phyloP scores from a whole-genome alignment of 2,797 vertebrate species.

The Hozukius guyotensis region DNA sequence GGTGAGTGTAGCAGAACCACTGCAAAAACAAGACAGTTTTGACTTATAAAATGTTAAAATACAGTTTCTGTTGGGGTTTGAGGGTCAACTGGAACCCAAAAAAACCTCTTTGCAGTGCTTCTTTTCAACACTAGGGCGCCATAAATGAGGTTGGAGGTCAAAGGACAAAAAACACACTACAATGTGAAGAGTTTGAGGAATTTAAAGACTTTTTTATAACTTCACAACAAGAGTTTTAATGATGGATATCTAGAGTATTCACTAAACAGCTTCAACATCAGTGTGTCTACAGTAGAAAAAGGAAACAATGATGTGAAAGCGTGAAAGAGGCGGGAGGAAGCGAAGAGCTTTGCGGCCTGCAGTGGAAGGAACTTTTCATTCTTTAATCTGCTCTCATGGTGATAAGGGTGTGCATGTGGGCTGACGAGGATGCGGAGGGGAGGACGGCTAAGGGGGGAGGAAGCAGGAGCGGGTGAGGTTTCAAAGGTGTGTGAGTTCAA shows the following conservation, averaged over 20 bases:
- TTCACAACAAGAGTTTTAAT: not conserved
- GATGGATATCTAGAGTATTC: not conserved
- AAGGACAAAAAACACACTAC: conserved; percentile 17
- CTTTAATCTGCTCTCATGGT: conserved; percentile 52
- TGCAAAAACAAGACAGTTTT: not conserved
- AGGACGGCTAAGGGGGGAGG: conserved; percentile 52
- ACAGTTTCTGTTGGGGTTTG: not conserved
- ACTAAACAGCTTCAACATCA: not conserved
- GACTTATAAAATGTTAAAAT: not conserved
- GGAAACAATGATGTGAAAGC: not conserved
- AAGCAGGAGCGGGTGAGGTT: conserved; percentile 66
- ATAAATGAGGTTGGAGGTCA: conserved; percentile 54
- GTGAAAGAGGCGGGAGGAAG: not conserved
- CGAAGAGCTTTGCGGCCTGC: not conserved
- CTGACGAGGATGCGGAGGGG: conserved; percentile 45
- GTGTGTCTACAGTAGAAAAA: not conserved
- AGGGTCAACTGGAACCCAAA: not conserved
- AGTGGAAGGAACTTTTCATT: conserved; percentile 36
- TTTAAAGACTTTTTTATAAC: not conserved
- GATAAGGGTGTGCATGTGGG: conserved; percentile 38
- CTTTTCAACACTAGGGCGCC: conserved; percentile 50
- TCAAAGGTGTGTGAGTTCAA: conserved; percentile 63
- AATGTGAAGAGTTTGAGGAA: not conserved
- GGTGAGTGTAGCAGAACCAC: not conserved
- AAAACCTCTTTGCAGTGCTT: conserved; percentile 2